Conservation (phyloP, 2,888 invertebrate species). For the Cheilosia impressa region DNA sequence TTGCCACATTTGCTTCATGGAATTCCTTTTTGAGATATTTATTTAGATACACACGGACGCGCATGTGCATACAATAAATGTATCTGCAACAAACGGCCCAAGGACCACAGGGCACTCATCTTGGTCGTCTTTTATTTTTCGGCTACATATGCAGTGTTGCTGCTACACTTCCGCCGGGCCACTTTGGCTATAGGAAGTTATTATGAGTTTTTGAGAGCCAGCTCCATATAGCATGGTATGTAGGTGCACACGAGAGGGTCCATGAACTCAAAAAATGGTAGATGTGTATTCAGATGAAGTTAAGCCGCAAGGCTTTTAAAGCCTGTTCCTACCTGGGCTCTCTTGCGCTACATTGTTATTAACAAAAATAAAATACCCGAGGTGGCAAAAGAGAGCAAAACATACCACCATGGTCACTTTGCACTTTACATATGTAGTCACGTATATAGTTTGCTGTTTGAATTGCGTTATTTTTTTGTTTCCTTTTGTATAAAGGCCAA, state of each 20-base stretch:
- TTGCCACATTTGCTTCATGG: neutral
- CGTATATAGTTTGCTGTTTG: slow-evolving; percentile 17
- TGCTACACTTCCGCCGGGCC: slow-evolving; percentile 59
- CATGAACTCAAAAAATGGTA: slow-evolving; percentile 68
- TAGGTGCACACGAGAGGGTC: slow-evolving; percentile 58
- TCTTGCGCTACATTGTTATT: slow-evolving; percentile 74
- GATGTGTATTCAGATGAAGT: slow-evolving; percentile 74
- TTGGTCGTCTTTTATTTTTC: neutral
- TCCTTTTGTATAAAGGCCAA: slow-evolving; percentile 42
- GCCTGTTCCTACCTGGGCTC: slow-evolving; percentile 70
- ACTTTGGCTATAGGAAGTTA: slow-evolving; percentile 57
- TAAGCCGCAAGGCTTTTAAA: slow-evolving; percentile 61
- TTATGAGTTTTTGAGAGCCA: slow-evolving; percentile 54
- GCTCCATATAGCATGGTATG: slow-evolving; percentile 7
- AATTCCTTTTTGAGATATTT: slow-evolving; percentile 27
- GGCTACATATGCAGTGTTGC: slow-evolving; percentile 25
- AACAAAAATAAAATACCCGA: slow-evolving; percentile 75
- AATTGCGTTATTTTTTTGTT: slow-evolving; percentile 5
- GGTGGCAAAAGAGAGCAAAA: slow-evolving; percentile 68
- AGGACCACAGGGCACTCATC: neutral
- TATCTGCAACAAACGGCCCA: slow-evolving; percentile 49
- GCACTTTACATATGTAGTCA: slow-evolving; percentile 49
- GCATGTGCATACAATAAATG: slow-evolving; percentile 32
- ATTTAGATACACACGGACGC: slow-evolving; percentile 32
- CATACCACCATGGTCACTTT: slow-evolving; percentile 70